Base-by-base conservation (phyloP, 2,888 invertebrate genomes). In the Oscheius sp. region DNA sequence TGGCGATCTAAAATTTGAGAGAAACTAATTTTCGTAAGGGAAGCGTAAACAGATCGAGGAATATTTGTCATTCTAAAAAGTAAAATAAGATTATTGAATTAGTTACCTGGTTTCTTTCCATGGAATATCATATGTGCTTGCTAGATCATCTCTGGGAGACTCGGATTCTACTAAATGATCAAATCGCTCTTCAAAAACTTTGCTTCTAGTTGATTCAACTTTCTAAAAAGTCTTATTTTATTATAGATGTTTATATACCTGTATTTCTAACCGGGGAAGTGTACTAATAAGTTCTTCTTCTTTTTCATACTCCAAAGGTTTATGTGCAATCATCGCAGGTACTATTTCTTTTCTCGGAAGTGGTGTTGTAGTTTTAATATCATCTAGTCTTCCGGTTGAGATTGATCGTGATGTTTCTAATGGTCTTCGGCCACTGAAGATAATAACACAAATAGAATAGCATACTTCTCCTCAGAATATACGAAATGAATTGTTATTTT, bases 1-100 rank as follows among this genome's bases (percentile, higher is more conserved):
- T 86, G 81, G 30, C 87, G 82, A 76, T 87, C 87, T 32, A 67
- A 24, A 14, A 62, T 62, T 26, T 26, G 44, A 30, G 47, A 28
- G 17, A 47, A 62, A 8, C 26, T 22, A 20, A 47, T 22, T 5
- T 70, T 41, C 5, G 68, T 61, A 9, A 71, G 63, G 14, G 74
- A 17, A 0, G 71, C 64, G 41, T 72, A 65, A 0, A 71, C 71
- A 28, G 69, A 67, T 54, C 76, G 44, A 0, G 74, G 66, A n/a
- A 74, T 69, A 44, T 72, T 70, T 1, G 56, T n/a, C 30, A 68
- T 38, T 41, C 63, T 69, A 45, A 45, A 67, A 33, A 14, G 14
- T 32, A 33, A 2, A 30, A 12, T 9, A 28, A 30, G 8, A 20
- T 2, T 9, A 54, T 32, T 5, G 14, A 17, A 22, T 20, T 30